Evolutionary conservation across 2,888 invertebrate genomes (phyloP).

Genomic region (Chymomyza amoena): DNA sequence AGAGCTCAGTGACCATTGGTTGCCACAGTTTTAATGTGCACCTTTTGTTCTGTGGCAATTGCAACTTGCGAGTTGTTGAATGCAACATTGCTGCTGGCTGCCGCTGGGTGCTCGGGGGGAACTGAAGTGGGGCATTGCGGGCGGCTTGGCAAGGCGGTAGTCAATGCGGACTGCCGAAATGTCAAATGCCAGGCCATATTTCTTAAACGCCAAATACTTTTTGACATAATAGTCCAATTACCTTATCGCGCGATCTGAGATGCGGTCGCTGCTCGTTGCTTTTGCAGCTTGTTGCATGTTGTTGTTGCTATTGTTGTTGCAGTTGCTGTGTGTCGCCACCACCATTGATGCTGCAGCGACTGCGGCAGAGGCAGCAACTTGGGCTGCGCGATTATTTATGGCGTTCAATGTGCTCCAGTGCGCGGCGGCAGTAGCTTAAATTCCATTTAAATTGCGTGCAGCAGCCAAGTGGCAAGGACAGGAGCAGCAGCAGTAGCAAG

Average conservation of each 20-base stretch:
- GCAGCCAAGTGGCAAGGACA: slow-evolving; percentile 29
- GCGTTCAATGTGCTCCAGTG: slow-evolving; percentile 59
- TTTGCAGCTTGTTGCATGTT: slow-evolving; percentile 24
- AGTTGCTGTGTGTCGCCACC: slow-evolving; percentile 21
- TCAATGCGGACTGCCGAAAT: slow-evolving; percentile 62
- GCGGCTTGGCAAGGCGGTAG: slow-evolving; percentile 2
- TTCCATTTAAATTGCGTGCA: slow-evolving; percentile 71
- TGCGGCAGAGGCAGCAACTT: background rate
- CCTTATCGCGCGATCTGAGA: slow-evolving; percentile 77
- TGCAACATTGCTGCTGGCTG: background rate
- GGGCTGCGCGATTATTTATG: slow-evolving; percentile 60
- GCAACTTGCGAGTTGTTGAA: slow-evolving; percentile 42
- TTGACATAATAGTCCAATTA: slow-evolving; percentile 78
- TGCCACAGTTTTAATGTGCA: slow-evolving; percentile 53
- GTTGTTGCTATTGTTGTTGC: slow-evolving; percentile 10
- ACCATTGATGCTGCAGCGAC: slow-evolving; percentile 43
- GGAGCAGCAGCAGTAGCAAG: slow-evolving; percentile 2
- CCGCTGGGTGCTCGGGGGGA: background rate
- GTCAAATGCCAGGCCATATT: slow-evolving; percentile 77
- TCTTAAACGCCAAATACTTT: slow-evolving; percentile 77
- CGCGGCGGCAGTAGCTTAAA: slow-evolving; percentile 50
- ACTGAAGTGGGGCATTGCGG: background rate
- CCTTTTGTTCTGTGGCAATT: slow-evolving; percentile 70
- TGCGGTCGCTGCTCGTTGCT: slow-evolving; percentile 51
- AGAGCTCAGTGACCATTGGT: background rate